Percentiles rank a stretch among this genome's conserved stretches.
phyloP scores from a whole-genome alignment of 2,797 vertebrate genomes.

The Alosa sapidissima region DNA sequence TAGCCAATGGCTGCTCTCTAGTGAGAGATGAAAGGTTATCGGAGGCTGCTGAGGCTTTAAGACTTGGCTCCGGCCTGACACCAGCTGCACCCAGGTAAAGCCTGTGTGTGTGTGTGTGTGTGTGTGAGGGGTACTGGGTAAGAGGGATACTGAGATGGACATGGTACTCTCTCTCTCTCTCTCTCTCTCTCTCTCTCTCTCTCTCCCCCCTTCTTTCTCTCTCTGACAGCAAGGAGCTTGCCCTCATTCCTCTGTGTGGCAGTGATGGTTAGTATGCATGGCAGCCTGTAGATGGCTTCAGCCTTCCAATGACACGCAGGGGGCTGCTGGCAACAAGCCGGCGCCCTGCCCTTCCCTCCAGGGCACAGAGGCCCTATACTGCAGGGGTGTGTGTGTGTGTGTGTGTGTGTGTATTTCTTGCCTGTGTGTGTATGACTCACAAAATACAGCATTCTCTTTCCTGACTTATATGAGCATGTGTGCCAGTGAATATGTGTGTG shows the following conservation, averaged over 20 bases:
- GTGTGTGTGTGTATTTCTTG: background rate
- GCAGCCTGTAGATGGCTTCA: background rate
- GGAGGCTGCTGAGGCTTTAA: conserved; percentile 8
- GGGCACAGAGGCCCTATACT: background rate
- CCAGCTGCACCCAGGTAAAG: conserved; percentile 16
- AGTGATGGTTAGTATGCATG: background rate
- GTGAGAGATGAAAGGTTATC: conserved; percentile 20
- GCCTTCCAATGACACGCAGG: background rate
- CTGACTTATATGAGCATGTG: background rate
- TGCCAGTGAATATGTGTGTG: background rate
- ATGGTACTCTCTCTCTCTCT: background rate
- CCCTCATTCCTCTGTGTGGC: background rate
- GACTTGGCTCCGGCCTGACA: conserved; percentile 18
- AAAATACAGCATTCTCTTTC: background rate
- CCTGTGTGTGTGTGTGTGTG: conserved; percentile 25
- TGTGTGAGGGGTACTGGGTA: background rate
- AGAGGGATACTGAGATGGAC: background rate
- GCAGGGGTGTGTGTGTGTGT: background rate
- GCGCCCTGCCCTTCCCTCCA: background rate
- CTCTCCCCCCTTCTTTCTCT: background rate
- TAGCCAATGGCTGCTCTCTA: background rate
- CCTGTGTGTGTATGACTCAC: background rate
- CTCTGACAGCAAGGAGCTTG: background rate
- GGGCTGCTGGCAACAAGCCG: background rate
- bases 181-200: background rate